A percentile compares a stretch with the other conserved stretches of the same genome.
These are phyloP conservation scores for Gasterosteus nipponicus DNA, from an alignment of 2,113 vertebrate species.

Conservation along the genomic window DNA sequence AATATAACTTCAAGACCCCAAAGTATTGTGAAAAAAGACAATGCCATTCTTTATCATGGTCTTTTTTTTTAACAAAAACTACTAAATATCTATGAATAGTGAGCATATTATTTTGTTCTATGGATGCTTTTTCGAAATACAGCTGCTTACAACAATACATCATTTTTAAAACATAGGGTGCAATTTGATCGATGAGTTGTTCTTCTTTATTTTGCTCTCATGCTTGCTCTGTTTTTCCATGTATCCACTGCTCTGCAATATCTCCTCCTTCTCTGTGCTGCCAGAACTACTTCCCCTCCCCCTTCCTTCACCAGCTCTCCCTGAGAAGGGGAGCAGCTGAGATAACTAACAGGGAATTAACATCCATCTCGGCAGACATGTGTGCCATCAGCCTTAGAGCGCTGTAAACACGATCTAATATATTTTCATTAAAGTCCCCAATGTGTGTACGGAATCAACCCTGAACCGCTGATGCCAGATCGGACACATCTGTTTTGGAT, in stretches of 20 bases:
- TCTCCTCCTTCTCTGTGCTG: conserved; percentile 26
- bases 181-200: not conserved
- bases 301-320: conserved; percentile 40
- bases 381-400: conserved; percentile 35
- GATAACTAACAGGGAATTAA: conserved; percentile 69
- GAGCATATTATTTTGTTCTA: not conserved
- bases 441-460: conserved; percentile 17
- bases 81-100: not conserved
- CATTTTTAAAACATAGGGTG: not conserved
- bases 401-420: conserved; percentile 64
- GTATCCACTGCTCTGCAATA: not conserved
- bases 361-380: conserved; percentile 55
- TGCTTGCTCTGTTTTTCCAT: not conserved
- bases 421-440: conserved; percentile 52
- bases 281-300: conserved; percentile 34
- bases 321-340: conserved; percentile 74
- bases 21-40: not conserved
- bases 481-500: not conserved
- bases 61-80: not conserved
- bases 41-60: not conserved
- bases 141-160: not conserved
- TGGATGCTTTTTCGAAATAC: not conserved
- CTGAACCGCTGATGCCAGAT: not conserved
- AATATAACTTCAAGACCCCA: not conserved
- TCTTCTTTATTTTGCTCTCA: not conserved